Percentiles rank a stretch among this genome's conserved stretches.
phyloP scores from a whole-genome alignment of 2,888 invertebrate species.

The Alviniconcha strummeri region DNA sequence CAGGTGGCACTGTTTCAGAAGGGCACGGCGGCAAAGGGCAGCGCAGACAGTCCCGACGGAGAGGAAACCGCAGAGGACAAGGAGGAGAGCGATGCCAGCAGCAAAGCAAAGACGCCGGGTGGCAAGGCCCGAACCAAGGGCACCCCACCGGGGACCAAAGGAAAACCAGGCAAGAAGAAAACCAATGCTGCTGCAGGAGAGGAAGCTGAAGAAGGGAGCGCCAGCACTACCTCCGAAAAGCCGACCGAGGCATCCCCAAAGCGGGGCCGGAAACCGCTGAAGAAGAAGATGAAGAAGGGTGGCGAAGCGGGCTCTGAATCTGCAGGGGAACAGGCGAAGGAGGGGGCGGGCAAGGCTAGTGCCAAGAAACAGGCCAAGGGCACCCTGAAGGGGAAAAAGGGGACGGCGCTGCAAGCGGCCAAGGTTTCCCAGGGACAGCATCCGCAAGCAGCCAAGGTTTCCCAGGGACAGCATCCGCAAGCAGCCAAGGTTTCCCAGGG shows the following conservation, averaged over 20 bases:
- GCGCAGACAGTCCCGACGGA: constrained; percentile 1
- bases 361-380: constrained; percentile 8
- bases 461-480: not conserved
- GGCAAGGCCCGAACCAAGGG: not conserved
- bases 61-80: constrained; percentile 25
- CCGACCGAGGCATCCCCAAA: not conserved
- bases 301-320: constrained; percentile 14
- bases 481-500: not conserved
- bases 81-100: not conserved
- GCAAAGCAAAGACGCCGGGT: not conserved
- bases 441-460: not conserved
- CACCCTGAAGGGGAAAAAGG: not conserved
- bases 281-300: constrained; percentile 32
- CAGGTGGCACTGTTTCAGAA: constrained; percentile 9
- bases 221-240: not conserved
- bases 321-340: constrained; percentile 26
- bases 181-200: not conserved
- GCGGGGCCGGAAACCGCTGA: constrained; percentile 21
- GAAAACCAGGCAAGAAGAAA: not conserved
- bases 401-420: not conserved
- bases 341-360: too few relatives aligned
- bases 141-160: not conserved
- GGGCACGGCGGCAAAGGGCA: constrained; percentile 31
- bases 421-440: not conserved
- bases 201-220: not conserved